Evolutionary conservation across 2,797 vertebrate species (phyloP).

Genomic region (Falco cherrug): DNA sequence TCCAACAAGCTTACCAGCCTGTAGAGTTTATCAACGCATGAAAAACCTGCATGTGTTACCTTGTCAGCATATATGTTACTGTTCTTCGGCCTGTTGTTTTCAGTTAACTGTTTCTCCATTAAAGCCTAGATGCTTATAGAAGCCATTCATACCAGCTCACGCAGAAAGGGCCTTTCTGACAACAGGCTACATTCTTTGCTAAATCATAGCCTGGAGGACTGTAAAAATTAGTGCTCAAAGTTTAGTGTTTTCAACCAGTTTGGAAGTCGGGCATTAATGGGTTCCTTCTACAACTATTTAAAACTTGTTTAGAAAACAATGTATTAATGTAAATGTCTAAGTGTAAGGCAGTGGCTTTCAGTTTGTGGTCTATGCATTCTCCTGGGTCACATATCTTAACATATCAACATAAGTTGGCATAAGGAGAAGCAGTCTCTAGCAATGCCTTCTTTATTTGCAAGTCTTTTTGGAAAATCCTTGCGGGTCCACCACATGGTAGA

Average conservation of each 20-base stretch:
- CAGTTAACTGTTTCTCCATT: background rate
- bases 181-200: background rate
- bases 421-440: background rate
- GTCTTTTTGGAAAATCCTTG: background rate
- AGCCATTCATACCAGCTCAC: background rate
- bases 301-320: background rate
- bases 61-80: background rate
- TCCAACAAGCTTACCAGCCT: background rate
- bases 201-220: background rate
- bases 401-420: background rate
- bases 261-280: background rate
- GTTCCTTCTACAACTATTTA: background rate
- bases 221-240: background rate
- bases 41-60: background rate
- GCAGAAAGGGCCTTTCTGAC: background rate
- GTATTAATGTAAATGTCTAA: background rate
- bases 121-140: background rate
- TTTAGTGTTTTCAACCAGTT: background rate
- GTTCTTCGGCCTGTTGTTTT: background rate
- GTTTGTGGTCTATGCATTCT: background rate
- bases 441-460: background rate
- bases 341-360: background rate
- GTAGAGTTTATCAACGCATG: background rate
- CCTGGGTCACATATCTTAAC: background rate
- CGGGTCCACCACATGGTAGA: background rate